Evolutionary conservation across 1,140 invertebrate species (phyloP).

Genomic region (Scylla paramamosain): DNA sequence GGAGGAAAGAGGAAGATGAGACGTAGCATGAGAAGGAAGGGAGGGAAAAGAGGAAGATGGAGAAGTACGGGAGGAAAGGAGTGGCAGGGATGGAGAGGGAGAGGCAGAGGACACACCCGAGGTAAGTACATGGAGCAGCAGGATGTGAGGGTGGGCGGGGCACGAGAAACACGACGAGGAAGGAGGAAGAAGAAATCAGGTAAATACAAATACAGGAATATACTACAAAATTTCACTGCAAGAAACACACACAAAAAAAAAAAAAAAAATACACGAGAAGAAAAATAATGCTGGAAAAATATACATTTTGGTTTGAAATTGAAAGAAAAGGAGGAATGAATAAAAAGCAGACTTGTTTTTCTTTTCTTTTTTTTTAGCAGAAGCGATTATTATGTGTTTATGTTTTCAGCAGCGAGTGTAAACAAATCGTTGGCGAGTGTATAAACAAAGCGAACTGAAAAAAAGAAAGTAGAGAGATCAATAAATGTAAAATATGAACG

Average conservation of each 20-base stretch:
- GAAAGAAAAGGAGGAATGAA: neutral
- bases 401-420: too few species aligned
- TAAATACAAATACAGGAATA: conserved; percentile 10
- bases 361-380: neutral
- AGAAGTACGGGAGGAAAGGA: neutral
- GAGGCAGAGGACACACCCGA: neutral
- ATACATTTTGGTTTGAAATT: neutral
- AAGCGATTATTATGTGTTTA: too few species aligned
- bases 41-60: neutral
- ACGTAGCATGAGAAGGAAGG: neutral
- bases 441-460: too few species aligned
- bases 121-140: neutral
- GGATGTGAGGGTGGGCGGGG: neutral
- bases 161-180: neutral
- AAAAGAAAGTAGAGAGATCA: too few species aligned
- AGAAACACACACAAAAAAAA: neutral
- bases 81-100: neutral
- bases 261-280: neutral
- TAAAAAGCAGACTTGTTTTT: neutral
- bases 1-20: neutral
- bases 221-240: neutral
- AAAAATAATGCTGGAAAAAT: too few species aligned
- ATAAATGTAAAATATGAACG: too few species aligned
- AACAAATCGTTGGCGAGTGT: too few species aligned
- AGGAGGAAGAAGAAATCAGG: neutral